These are phyloP conservation scores for Ptycholaimellus sp. DNA, from an alignment of 2,888 invertebrate genomes.

Conservation along the genomic window DNA sequence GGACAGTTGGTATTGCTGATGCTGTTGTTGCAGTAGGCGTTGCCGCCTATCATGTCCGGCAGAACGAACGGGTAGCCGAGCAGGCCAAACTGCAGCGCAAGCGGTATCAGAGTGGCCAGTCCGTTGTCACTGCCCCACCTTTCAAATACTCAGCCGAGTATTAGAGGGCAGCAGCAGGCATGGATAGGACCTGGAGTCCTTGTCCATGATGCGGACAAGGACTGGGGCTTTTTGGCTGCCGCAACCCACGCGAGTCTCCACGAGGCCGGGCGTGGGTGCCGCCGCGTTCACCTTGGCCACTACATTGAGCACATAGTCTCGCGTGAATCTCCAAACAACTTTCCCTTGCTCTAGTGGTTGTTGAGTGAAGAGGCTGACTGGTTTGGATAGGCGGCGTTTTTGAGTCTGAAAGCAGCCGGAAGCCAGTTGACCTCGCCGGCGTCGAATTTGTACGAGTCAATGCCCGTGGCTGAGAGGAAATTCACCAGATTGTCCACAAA, in stretches of 20 bases:
- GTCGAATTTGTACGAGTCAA: conserved; percentile 66
- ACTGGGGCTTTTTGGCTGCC: conserved; percentile 56
- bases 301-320: no score
- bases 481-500: conserved; percentile 47
- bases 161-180: no score
- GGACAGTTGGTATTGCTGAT: no score
- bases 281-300: conserved; percentile 8
- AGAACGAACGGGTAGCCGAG: conserved; percentile 64
- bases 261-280: conserved; percentile 15
- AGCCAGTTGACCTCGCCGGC: conserved; percentile 41
- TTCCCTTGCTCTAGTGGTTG: no score
- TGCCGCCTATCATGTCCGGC: conserved; percentile 78
- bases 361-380: no score
- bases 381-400: conserved; percentile 45
- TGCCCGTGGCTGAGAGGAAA: conserved; percentile 38
- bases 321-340: no score
- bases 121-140: conserved; percentile 6
- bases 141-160: no score
- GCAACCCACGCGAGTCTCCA: conserved; percentile 60
- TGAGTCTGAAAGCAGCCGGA: conserved; percentile 7
- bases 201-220: conserved; percentile 58
- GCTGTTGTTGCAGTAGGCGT: conserved; percentile 31
- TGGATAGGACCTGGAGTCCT: conserved; percentile 60
- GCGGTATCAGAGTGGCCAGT: conserved; percentile 7
- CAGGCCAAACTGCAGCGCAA: conserved; percentile 12